Percentiles rank a stretch among this genome's conserved stretches.
phyloP scores from a whole-genome alignment of 2,888 invertebrate species.

The Micropterix aruncella region DNA sequence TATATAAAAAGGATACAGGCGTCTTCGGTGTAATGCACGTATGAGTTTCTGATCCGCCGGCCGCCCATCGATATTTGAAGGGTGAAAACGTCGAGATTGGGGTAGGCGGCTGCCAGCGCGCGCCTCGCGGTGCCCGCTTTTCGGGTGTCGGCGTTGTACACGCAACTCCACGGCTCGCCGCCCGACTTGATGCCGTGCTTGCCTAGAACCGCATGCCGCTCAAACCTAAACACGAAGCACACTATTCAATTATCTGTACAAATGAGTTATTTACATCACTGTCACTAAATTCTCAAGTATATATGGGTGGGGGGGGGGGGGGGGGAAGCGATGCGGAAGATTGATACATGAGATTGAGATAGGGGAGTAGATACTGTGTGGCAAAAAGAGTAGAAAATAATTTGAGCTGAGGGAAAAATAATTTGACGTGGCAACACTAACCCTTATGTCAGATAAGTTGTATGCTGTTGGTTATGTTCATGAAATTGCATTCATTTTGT shows the following conservation, averaged over 20 bases:
- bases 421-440: too few species aligned
- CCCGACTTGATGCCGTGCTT: conserved; percentile 70
- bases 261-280: neutral
- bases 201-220: conserved; percentile 89
- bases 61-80: conserved; percentile 85
- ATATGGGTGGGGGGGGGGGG: neutral
- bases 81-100: conserved; percentile 70
- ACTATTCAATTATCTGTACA: neutral
- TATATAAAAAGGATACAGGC: conserved; percentile 82
- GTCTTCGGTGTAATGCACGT: conserved; percentile 84
- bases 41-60: conserved; percentile 56
- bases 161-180: conserved; percentile 84
- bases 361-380: neutral
- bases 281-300: neutral
- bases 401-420: too few species aligned
- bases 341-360: neutral
- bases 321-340: neutral
- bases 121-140: conserved; percentile 82
- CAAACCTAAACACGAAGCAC: conserved; percentile 77
- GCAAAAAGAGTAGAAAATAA: too few species aligned
- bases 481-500: too few species aligned
- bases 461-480: too few species aligned
- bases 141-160: conserved; percentile 82
- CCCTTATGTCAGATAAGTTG: too few species aligned
- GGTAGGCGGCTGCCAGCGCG: conserved; percentile 59